Evolutionary conservation across 2,113 vertebrate genomes (phyloP).

Genomic region (Pelvicachromis taeniatus): DNA sequence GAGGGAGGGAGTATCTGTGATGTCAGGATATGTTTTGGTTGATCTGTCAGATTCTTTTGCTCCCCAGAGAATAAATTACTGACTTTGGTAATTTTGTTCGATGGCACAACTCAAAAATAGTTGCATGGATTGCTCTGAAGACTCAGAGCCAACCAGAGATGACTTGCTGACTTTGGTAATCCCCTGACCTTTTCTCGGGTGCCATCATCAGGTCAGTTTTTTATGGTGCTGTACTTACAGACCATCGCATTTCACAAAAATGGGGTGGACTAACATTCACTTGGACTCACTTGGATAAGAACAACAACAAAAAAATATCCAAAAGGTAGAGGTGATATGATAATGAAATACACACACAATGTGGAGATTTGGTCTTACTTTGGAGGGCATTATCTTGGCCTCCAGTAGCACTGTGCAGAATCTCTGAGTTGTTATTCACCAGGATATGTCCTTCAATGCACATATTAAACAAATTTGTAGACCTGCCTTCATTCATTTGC

Average conservation of each 20-base stretch:
- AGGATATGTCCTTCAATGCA: neutral
- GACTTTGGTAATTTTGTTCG: neutral
- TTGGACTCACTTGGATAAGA: neutral
- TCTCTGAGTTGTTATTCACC: neutral
- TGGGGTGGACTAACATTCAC: neutral
- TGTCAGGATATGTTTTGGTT: neutral
- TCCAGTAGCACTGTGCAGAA: neutral
- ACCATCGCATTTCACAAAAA: neutral
- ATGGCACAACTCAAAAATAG: neutral
- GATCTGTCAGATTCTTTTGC: neutral
- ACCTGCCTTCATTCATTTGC: neutral
- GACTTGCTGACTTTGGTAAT: neutral
- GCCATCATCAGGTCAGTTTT: neutral
- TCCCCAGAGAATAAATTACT: neutral
- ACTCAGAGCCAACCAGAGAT: neutral
- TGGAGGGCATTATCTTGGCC: neutral
- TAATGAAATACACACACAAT: neutral
- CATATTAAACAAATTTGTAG: neutral
- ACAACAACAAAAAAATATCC: neutral
- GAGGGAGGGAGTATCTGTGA: neutral
- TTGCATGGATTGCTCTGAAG: neutral
- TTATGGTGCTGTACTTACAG: neutral
- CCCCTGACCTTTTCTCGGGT: neutral
- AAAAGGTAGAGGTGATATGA: neutral
- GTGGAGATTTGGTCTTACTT: neutral